These are phyloP conservation scores for Drosophila rhopaloa DNA, from an alignment of 1,140 invertebrate species.

Conservation along the genomic window DNA sequence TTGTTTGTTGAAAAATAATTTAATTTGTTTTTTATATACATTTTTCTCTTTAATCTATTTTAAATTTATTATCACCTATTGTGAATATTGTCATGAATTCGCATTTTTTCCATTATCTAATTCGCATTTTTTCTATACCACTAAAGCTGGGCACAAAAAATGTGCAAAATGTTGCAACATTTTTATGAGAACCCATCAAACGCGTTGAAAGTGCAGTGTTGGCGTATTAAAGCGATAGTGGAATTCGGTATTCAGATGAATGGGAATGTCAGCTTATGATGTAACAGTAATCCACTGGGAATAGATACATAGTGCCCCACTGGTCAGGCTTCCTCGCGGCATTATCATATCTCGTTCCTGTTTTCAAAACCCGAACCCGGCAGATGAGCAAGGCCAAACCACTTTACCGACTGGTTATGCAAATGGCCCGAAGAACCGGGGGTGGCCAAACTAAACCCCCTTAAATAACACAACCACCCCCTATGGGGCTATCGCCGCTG, in stretches of 20 bases:
- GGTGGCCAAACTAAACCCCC: background rate
- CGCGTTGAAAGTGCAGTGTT: background rate
- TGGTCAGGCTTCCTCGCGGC: background rate
- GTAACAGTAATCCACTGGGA: background rate
- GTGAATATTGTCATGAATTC: background rate
- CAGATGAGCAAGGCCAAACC: slow-evolving; percentile 21
- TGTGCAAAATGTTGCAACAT: slow-evolving; percentile 4
- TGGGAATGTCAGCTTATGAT: slow-evolving; percentile 2
- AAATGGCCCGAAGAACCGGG: slow-evolving; percentile 3
- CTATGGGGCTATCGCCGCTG: slow-evolving; percentile 1
- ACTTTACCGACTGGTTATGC: slow-evolving; percentile 27
- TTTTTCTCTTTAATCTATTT: too few relatives aligned
- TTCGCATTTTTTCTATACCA: background rate
- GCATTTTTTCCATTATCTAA: background rate
- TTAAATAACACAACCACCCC: background rate
- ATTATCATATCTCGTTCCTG: slow-evolving; percentile 38
- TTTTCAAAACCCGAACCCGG: slow-evolving; percentile 17
- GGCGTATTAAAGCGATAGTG: too few relatives aligned
- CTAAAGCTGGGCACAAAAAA: background rate
- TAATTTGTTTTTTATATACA: too few relatives aligned
- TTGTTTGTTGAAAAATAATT: too few relatives aligned
- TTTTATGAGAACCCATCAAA: background rate
- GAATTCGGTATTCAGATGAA: background rate
- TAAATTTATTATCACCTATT: too few relatives aligned
- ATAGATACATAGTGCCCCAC: background rate